A percentile compares a stretch with the other conserved stretches of the same genome.
Evolutionary conservation across 2,113 vertebrate species (phyloP).

Genomic region (Syngnathus scovelli): DNA sequence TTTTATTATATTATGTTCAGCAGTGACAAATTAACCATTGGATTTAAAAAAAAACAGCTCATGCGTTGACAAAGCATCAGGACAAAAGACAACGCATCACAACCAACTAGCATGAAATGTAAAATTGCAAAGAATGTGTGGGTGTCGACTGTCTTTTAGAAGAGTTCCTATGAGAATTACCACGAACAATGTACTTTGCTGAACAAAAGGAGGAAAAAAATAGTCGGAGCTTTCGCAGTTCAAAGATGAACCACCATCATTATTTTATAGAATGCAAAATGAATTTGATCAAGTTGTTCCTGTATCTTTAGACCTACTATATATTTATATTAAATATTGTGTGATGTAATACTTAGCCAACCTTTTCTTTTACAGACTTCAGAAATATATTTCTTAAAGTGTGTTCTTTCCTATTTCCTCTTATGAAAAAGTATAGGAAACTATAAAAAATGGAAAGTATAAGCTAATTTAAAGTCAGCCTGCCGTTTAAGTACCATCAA

Average conservation of each 20-base stretch:
- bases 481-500: slow-evolving; percentile 5
- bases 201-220: slow-evolving; percentile 36
- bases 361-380: no score
- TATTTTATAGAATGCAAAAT: slow-evolving; percentile 36
- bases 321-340: background rate
- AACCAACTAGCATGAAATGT: slow-evolving; percentile 32
- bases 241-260: slow-evolving; percentile 39
- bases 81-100: slow-evolving; percentile 25
- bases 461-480: background rate
- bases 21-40: background rate
- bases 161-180: slow-evolving; percentile 39
- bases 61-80: slow-evolving; percentile 25
- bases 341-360: no score
- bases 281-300: background rate
- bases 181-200: slow-evolving; percentile 53
- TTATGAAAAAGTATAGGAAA: background rate
- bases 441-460: background rate
- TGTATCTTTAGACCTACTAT: background rate
- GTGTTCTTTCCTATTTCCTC: background rate
- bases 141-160: slow-evolving; percentile 61
- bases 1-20: no score
- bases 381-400: background rate
- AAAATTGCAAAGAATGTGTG: slow-evolving; percentile 50
- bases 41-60: slow-evolving; percentile 8
- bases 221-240: slow-evolving; percentile 21